Conservation (phyloP, 1,140 invertebrate species). For the Holcopasites calliopsidis region DNA sequence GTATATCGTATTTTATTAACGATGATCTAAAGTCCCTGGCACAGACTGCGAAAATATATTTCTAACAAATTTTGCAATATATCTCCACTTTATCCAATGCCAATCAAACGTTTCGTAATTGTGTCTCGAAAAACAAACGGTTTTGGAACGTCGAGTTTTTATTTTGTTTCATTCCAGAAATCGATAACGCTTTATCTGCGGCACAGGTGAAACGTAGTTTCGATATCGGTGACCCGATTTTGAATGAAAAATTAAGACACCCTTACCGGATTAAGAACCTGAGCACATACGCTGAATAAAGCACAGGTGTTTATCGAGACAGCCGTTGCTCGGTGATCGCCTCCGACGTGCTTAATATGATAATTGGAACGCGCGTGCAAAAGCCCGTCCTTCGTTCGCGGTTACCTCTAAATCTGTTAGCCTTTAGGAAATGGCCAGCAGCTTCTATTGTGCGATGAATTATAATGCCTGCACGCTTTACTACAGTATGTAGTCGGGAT, state of each 20-base stretch:
- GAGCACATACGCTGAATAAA: background rate
- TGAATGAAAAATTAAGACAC: too few relatives aligned
- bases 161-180: background rate
- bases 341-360: slow-evolving; percentile 12
- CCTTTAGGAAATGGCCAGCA: background rate
- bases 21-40: too few relatives aligned
- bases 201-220: background rate
- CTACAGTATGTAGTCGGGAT: background rate
- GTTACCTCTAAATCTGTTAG: background rate
- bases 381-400: background rate
- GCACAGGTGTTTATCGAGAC: background rate
- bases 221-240: background rate
- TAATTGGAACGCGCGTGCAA: background rate
- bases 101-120: background rate
- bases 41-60: too few relatives aligned
- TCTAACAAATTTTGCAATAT: too few relatives aligned
- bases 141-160: too few relatives aligned
- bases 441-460: background rate
- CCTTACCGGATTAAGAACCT: background rate
- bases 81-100: too few relatives aligned
- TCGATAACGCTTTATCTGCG: background rate
- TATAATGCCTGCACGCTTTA: background rate
- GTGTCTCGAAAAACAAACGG: background rate
- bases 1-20: too few relatives aligned
- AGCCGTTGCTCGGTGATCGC: background rate